phyloP scores from a whole-genome alignment of 2,888 invertebrate species.

The Papilio protenor region DNA sequence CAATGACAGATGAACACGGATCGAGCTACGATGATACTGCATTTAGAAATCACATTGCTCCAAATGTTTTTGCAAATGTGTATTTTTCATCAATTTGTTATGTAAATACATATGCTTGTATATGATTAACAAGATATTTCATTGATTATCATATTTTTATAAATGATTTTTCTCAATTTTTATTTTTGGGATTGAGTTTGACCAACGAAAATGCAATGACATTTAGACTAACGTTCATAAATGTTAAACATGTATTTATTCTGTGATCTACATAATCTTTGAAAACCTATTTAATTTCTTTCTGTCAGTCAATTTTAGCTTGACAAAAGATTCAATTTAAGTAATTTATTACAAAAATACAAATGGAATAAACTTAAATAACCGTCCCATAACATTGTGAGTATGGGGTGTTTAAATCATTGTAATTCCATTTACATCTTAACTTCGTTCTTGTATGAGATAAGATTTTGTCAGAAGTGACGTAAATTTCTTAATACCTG shows the following conservation, averaged over 20 bases:
- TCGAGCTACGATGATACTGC: slow-evolving; percentile 38
- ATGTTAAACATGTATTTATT: neutral
- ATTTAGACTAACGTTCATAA: neutral
- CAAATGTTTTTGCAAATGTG: neutral
- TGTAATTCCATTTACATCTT: neutral
- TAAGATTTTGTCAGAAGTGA: slow-evolving; percentile 27
- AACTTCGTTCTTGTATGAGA: neutral
- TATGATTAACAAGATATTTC: neutral
- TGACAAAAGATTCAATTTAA: slow-evolving; percentile 23
- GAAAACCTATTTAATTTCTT: slow-evolving; percentile 14
- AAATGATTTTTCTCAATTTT: neutral
- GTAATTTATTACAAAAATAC: slow-evolving; percentile 30
- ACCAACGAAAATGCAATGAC: neutral
- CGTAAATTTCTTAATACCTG: slow-evolving; percentile 34
- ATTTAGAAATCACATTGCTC: slow-evolving; percentile 7
- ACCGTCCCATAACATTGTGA: slow-evolving; percentile 30
- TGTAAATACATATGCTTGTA: neutral
- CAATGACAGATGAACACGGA: slow-evolving; percentile 78
- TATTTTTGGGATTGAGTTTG: neutral
- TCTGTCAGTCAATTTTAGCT: slow-evolving; percentile 37
- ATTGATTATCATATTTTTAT: neutral
- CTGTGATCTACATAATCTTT: slow-evolving; percentile 10
- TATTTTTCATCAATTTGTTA: neutral
- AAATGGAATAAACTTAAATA: slow-evolving; percentile 42
- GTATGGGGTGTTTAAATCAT: neutral